Base-by-base conservation (phyloP, 2,113 vertebrate genomes). In the Proterorhinus semilunaris region DNA sequence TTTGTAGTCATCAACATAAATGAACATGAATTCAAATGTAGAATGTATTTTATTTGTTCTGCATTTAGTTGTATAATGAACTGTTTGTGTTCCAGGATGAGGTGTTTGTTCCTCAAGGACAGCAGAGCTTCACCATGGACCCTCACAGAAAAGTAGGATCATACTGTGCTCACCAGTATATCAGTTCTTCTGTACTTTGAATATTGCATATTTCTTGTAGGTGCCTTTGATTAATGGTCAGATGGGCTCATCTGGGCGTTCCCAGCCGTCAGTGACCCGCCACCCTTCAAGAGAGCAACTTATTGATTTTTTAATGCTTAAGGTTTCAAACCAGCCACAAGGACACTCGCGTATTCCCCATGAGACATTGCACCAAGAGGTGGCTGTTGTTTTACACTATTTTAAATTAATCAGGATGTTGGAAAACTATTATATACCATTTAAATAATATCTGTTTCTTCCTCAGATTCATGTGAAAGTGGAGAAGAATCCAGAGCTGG, bases 401-500 rank as follows among this genome's bases (percentile, higher is more conserved):
- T 6, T 0, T 17, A 46, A 16, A 36, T 55, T 7, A 55, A 8
- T 17, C 17, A 55, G 15, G 53, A 10, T 10, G 7, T 55, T 21
- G 17, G 10, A 63, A 47, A 21, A 10, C 10, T 16, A 44, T 10
- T n/a, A 16, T 16, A 17, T 12, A 12, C 15, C 12, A 12, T 47
- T 6, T 63, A 45, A 48, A 76, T 57, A 69, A 43, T 53, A 0
- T 68, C 66, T 82, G 72, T 54, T 62, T 86, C 62, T 81, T 68
- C 87, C 89, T 79, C 90, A 99, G 98, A 92, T 99, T 78, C 94
- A 92, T 72, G 93, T 99, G 82, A 96, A 94, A 87, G 87, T 99
- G 74, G 94, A 98, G 88, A 99, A 99, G 90, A 97, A 98, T 86
- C 97, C 98, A 50, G 98, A 99, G 87, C 93, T 99, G 83, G 98